Percentiles rank a stretch among this genome's conserved stretches.
These are phyloP conservation scores for Drosophila kanapiae DNA, from an alignment of 1,140 invertebrate genomes.

Conservation along the genomic window DNA sequence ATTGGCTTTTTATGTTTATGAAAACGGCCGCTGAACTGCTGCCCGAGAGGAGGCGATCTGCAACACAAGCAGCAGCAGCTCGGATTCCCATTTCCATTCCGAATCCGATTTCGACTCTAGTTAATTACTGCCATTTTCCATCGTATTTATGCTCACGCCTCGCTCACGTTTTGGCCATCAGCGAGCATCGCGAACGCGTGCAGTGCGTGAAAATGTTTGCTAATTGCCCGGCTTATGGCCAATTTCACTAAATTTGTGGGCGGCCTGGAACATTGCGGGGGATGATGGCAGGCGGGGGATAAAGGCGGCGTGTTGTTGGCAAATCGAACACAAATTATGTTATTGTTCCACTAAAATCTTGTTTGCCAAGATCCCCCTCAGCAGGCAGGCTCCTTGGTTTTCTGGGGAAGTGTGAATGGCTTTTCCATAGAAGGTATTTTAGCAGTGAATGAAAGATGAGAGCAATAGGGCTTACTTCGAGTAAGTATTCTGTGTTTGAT, in stretches of 20 bases:
- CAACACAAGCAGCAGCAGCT: constrained; percentile 7
- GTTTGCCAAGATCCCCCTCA: constrained; percentile 15
- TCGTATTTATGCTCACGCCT: constrained; percentile 81
- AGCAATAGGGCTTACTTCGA: neutral
- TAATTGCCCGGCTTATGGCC: constrained; percentile 76
- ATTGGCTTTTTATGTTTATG: constrained; percentile 84
- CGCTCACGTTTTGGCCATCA: constrained; percentile 81
- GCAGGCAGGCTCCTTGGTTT: neutral
- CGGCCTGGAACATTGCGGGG: constrained; percentile 8
- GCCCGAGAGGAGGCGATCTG: neutral
- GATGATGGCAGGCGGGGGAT: neutral
- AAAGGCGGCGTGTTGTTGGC: neutral
- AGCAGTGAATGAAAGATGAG: constrained; percentile 6
- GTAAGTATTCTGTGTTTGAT: constrained; percentile 3
- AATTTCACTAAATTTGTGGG: constrained; percentile 66
- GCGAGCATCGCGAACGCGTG: constrained; percentile 39
- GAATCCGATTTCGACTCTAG: constrained; percentile 51
- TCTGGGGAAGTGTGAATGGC: constrained; percentile 23
- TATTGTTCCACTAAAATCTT: constrained; percentile 37
- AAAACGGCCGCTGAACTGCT: constrained; percentile 66
- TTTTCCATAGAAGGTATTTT: neutral
- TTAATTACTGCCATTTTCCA: constrained; percentile 82
- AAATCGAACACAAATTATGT: constrained; percentile 44
- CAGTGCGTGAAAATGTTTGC: constrained; percentile 77
- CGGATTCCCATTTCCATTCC: constrained; percentile 44